Evolutionary conservation across 2,888 invertebrate species (phyloP), one percentile per base, ranked within the genome.

Genomic region (Caenorhabditis sp.): DNA sequence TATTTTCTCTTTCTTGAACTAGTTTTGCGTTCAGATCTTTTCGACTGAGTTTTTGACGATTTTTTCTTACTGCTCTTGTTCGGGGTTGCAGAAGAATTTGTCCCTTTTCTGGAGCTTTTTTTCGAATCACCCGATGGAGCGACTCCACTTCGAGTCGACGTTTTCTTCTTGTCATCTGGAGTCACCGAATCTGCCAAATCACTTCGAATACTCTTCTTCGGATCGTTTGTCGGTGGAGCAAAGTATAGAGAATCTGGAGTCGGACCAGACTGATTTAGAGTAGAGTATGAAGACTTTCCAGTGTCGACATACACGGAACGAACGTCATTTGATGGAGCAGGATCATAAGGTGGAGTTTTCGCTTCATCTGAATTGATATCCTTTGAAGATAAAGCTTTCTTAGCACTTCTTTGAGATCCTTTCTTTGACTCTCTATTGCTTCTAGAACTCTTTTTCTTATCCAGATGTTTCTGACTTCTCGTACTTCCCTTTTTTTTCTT

Each of bases 281-380:
- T 38, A 19, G 38, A 35, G 41, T 61, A 38, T 12, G 61, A 38
- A 19, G 61, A 41, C 12, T 61, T 61, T 38, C 61, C 61, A 61
- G 61, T 41, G 22, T 61, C 61, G 1, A 61, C 19, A 14, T 61
- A 61, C 5, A 41, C 41, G 2, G 61, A 61, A 22, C 61, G 61
- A 61, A 38, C 22, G 6, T 41, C 41, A 38, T 38, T 61, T n/a
- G 38, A 41, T 10, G 19, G 38, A 22, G 31, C 12, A 22, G 6
- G 38, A 38, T 12, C 26, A 24, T 61, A 35, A 7, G 61, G 41
- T 10, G 61, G 61, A 22, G 61, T 41, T 61, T 61, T 41, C 8
- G 22, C 41, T 41, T 61, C 41, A 61, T 61, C 58, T 58, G 58
- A 58, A 6, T 58, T 58, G 16, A 58, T 58, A 6, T 24, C 47